Evolutionary conservation across 1,140 invertebrate species (phyloP), one percentile per base, ranked within the genome.

Genomic region (Philaenus spumarius): DNA sequence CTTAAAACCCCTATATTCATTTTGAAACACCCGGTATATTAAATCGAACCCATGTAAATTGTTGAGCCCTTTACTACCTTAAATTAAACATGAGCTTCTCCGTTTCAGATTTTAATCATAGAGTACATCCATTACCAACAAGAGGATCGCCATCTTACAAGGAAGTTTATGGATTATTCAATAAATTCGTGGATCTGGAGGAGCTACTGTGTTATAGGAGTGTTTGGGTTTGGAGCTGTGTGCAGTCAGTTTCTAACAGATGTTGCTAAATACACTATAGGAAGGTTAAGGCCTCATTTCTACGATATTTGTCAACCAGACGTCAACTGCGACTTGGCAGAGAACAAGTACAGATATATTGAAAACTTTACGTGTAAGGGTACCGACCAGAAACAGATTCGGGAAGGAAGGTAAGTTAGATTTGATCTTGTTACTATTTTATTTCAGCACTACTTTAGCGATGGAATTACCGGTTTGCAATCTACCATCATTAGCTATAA

Each of bases 201-300:
- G 62, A 78, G 81, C n/a, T 92, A 92, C 67, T 79, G 80, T 57
- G 81, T 75, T 58, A 72, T 91, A 9, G 86, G 87, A 1, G 73
- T 90, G 0, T 95, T 94, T 68, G 82, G 84, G 26, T 95, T 94
- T 71, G 93, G 92, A 0, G 85, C 86, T n/a, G 84, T 82, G 1
- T 82, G 84, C 59, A 89, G 85, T 46, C 87, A 93, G 71, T 72
- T 93, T 14, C 82, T 84, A 6, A 95, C 92, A 3, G 92, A 96
- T 67, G 82, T 95, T 63, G 89, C 87, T 20, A 97, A 97, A 73
- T 96, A 95, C 66, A 85, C 86, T 1, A 85, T 97, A 59, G 95
- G 95, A 23, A 79, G 94, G 47, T 74, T 97, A 55, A 75, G 95
- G 63, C 95, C 95, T 7, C 93, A 98, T 75, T 98, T 97, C 74